Base-by-base conservation (phyloP, 2,888 invertebrate genomes). In the Brenthis ino region DNA sequence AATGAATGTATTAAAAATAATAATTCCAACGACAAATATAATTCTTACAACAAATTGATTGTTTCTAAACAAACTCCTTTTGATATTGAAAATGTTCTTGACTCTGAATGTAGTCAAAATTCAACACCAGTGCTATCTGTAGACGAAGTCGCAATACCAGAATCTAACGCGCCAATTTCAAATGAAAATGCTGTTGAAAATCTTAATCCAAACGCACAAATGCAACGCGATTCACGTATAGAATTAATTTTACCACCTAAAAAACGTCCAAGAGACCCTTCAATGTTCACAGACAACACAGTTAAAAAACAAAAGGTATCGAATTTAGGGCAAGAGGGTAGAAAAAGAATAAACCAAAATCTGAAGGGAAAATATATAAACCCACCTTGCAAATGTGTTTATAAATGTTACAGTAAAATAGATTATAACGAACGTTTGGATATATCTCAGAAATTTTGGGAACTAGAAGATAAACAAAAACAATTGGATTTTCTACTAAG, bases 241-340 rank as follows among this genome's bases (percentile, higher is more conserved):
- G 33, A 50, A 50, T 60, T 60, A 16, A 60, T 60, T 50, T 60
- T 60, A 28, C 60, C 60, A 28, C 60, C 60, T 28, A 60, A 60
- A 60, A 60, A 60, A 50, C 50, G 60, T 11, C 28, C 33, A n/a
- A 60, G 28, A 28, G 60, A 50, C 16, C 28, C 28, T 28, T 60
- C 28, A n/a, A 14, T 50, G 5, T 60, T 16, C 28, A 5, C 28
- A 16, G 60, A 60, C n/a, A 11, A 43, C 37, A 43, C 37, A 8
- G 28, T 50, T 28, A 28, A 60, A 60, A 60, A 50, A 50, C 50
- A 48, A 50, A 24, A 12, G 1, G n/a, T 16, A 28, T n/a, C 28
- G 0, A 60, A 50, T 60, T 12, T 33, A 28, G 60, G 48, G 6
- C 50, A 11, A 16, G n/a, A 60, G 12, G 3, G 11, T n/a, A 60